Conservation (phyloP, 2,888 invertebrate genomes). For the Chironomus tentans region DNA sequence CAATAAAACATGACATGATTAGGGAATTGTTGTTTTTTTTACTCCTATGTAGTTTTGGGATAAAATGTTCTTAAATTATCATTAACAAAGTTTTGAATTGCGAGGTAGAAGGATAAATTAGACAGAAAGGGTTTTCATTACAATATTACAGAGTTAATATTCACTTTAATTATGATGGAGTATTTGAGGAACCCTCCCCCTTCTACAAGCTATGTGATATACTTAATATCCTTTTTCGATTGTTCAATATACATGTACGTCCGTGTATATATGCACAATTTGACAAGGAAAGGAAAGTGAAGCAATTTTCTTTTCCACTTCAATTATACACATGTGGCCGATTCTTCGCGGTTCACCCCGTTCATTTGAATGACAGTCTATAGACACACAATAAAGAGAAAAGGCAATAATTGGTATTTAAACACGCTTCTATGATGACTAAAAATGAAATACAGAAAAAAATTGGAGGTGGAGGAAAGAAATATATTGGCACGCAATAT, state of each 20-base stretch:
- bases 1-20: constrained; percentile 18
- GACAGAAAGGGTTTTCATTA: not conserved
- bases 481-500: constrained; percentile 19
- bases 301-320: constrained; percentile 10
- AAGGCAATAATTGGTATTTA: constrained; percentile 23
- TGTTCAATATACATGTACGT: too few relatives aligned
- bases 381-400: not conserved
- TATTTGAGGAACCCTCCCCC: not conserved
- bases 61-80: constrained; percentile 8
- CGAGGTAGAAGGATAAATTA: not conserved
- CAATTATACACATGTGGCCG: constrained; percentile 22
- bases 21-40: not conserved
- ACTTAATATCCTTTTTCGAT: not conserved
- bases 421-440: constrained; percentile 14
- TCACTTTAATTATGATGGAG: not conserved
- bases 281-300: not conserved
- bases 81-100: not conserved
- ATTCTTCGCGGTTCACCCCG: constrained; percentile 11
- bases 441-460: not conserved
- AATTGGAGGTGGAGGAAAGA: not conserved
- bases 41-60: not conserved
- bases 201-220: not conserved
- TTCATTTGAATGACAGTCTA: not conserved
- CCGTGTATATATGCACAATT: not conserved
- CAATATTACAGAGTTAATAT: not conserved